These are phyloP conservation scores for Blastomussa wellsi DNA, from an alignment of 92 coral and sea anemone species.

Conservation along the genomic window DNA sequence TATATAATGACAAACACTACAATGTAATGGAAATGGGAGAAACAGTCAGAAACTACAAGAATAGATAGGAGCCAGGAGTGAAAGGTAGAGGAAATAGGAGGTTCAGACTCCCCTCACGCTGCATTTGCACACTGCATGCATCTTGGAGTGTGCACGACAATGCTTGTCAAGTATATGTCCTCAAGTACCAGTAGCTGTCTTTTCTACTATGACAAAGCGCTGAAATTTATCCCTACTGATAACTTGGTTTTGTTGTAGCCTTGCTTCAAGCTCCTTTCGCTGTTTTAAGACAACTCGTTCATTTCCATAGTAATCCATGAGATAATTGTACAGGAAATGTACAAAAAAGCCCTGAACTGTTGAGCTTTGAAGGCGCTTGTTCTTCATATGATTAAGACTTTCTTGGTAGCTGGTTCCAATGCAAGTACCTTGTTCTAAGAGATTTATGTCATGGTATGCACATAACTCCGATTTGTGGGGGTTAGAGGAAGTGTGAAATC, in stretches of 20 bases:
- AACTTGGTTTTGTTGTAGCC: background rate
- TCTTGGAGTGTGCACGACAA: background rate
- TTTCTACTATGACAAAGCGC: background rate
- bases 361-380: slow-evolving; percentile 25
- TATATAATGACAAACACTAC: too few relatives aligned
- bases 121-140: background rate
- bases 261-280: background rate
- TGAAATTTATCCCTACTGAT: slow-evolving; percentile 16
- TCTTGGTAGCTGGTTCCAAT: slow-evolving; percentile 28
- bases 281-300: slow-evolving; percentile 7
- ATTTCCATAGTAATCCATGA: slow-evolving; percentile 20
- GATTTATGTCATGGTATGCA: slow-evolving; percentile 24
- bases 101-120: too few relatives aligned
- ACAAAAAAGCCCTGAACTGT: slow-evolving; percentile 34
- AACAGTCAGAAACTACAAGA: too few relatives aligned
- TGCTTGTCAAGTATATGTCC: background rate
- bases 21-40: too few relatives aligned
- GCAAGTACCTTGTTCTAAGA: slow-evolving; percentile 24
- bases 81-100: too few relatives aligned
- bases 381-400: background rate
- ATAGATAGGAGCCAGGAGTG: too few relatives aligned
- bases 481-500: slow-evolving; percentile 20
- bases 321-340: background rate
- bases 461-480: slow-evolving; percentile 28
- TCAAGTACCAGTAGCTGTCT: background rate